Evolutionary conservation across 2,113 vertebrate genomes (phyloP), one percentile per base, ranked within the genome.

Genomic region (Toxostoma redivivum): DNA sequence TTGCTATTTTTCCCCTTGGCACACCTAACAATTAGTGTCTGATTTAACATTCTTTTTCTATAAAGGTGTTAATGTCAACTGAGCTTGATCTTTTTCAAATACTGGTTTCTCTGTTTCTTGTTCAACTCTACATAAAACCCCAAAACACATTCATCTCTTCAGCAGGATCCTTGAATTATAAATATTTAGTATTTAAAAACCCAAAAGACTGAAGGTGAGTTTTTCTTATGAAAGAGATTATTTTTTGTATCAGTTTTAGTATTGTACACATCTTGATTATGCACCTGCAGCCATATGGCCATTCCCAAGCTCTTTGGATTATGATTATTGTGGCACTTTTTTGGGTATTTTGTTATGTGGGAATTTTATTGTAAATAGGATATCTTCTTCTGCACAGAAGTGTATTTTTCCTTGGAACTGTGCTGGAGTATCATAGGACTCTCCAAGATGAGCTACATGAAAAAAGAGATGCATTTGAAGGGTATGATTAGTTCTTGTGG

Each of bases 41-140:
- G 14, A 60, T 86, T 94, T 86, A 84, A 74, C 48, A 45, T 73
- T 67, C 42, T 78, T 9, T 65, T 11, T 62, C 24, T 83, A 38
- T 69, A 44, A 86, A 82, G 10, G 38, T 70, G 38, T 66, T 67
- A 12, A 5, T 21, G 17, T 71, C 56, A 79, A 33, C 24, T n/a
- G 28, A 91, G 37, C 40, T 81, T 74, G 56, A 54, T 40, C 35
- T 86, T 56, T 84, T 47, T 8, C n/a, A 47, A n/a, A 28, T 47
- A 47, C 30, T 61, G 6, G 5, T 74, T 94, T 94, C 35, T 86
- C 40, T 93, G 66, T 28, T 81, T 25, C 77, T 92, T 91, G 30
- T 73, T 83, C n/a, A 62, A 65, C 9, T 15, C 15, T 40, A 47
- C 9, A 42, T 27, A 73, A 76, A 83, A 48, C 24, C 93, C 17